Percentiles rank a stretch among this genome's conserved stretches.
These are phyloP conservation scores for Anomalospiza imberbis DNA, from an alignment of 2,797 vertebrate species.

Conservation along the genomic window DNA sequence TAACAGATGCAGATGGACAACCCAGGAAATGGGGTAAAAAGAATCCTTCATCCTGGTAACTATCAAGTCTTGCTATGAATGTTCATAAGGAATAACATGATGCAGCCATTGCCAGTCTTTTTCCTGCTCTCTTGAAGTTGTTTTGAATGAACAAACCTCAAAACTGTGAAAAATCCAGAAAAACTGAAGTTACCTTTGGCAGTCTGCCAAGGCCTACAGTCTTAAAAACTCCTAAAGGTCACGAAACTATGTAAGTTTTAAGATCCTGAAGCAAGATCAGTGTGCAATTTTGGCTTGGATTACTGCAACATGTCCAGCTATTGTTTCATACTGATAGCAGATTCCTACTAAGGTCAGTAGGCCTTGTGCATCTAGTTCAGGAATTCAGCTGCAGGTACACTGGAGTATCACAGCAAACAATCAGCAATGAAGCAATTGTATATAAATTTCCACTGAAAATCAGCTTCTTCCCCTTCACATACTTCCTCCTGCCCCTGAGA, in stretches of 20 bases:
- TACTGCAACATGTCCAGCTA: not conserved
- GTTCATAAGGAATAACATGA: not conserved
- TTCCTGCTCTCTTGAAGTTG: not conserved
- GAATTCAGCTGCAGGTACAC: not conserved
- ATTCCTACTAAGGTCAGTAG: not conserved
- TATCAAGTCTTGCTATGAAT: not conserved
- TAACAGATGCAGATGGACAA: not conserved
- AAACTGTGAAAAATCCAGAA: not conserved
- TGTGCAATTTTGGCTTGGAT: not conserved
- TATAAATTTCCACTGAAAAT: conserved; percentile 20
- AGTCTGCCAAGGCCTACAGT: not conserved
- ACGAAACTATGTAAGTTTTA: not conserved
- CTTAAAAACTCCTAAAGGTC: not conserved
- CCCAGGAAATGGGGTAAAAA: not conserved
- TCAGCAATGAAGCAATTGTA: not conserved
- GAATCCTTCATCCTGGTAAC: not conserved
- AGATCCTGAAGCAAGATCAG: not conserved
- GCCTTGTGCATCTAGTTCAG: not conserved
- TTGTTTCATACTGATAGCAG: not conserved
- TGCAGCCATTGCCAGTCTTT: not conserved
- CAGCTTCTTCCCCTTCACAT: not conserved
- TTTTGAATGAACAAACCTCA: not conserved
- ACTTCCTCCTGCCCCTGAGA: not conserved
- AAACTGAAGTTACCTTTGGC: not conserved
- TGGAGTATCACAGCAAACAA: not conserved